phyloP scores from a whole-genome alignment of 2,113 vertebrate species.

The Sylvietta virens region DNA sequence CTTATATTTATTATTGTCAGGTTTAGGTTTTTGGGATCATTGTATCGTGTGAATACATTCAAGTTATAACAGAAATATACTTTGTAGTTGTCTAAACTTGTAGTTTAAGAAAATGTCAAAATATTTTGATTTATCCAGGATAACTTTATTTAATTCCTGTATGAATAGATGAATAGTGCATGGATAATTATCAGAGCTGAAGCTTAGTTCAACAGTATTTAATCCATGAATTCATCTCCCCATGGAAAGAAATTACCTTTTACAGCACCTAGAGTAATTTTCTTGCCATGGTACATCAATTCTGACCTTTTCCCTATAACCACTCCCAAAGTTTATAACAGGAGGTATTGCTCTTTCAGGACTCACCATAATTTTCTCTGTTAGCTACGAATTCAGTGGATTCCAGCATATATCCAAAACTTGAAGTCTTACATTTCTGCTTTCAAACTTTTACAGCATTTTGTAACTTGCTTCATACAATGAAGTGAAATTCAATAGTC shows the following conservation, averaged over 20 bases:
- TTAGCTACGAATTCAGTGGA: background rate
- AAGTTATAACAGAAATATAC: background rate
- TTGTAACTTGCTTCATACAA: background rate
- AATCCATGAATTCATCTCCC: background rate
- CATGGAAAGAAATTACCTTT: background rate
- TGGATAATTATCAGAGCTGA: background rate
- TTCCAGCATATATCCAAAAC: background rate
- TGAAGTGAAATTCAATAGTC: background rate
- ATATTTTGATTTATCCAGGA: background rate
- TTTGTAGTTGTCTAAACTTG: background rate
- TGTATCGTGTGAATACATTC: rapidly evolving
- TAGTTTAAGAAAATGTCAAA: background rate
- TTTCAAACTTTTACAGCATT: background rate
- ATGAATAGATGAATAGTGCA: background rate
- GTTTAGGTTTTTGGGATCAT: background rate
- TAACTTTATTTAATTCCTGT: background rate
- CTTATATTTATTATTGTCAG: background rate
- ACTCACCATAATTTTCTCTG: background rate
- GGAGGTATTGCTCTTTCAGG: background rate
- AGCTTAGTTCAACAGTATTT: background rate
- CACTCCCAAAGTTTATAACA: background rate
- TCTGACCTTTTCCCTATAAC: constrained; percentile 2
- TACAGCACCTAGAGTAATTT: background rate
- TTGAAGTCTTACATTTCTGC: background rate
- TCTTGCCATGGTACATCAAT: background rate